Conservation (phyloP, 2,888 invertebrate species). For the Resseliella maxima region DNA sequence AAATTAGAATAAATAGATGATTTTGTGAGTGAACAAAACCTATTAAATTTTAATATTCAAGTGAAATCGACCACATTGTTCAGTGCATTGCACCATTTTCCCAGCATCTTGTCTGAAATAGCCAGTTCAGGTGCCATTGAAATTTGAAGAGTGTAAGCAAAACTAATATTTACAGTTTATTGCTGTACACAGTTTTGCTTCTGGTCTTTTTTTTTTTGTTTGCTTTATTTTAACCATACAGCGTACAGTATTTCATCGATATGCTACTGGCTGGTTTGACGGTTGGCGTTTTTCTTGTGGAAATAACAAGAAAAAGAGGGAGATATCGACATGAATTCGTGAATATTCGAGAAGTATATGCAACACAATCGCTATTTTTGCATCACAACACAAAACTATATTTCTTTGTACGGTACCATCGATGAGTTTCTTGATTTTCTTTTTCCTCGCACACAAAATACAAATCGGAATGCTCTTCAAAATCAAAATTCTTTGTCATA, state of each 20-base stretch:
- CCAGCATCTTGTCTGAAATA: background rate
- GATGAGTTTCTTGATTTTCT: no score
- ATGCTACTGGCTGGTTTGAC: background rate
- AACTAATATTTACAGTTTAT: background rate
- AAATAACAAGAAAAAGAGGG: background rate
- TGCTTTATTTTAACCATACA: no score
- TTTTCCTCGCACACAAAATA: no score
- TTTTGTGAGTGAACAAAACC: background rate
- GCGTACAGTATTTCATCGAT: background rate
- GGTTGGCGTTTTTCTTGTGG: background rate
- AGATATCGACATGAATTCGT: background rate
- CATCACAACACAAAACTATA: background rate
- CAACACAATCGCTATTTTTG: background rate
- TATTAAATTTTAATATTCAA: conserved; percentile 21
- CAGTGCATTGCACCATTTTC: background rate
- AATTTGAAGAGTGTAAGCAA: conserved; percentile 22
- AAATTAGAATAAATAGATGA: background rate
- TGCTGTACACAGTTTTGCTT: background rate
- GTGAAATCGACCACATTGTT: background rate
- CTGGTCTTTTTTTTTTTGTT: conserved; percentile 8
- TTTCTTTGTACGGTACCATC: background rate
- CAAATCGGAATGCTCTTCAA: no score
- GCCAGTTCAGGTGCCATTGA: background rate
- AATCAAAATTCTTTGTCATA: no score
- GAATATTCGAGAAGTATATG: background rate